Conservation (phyloP, 2,113 vertebrate genomes). For the Muscicapa adusta region DNA sequence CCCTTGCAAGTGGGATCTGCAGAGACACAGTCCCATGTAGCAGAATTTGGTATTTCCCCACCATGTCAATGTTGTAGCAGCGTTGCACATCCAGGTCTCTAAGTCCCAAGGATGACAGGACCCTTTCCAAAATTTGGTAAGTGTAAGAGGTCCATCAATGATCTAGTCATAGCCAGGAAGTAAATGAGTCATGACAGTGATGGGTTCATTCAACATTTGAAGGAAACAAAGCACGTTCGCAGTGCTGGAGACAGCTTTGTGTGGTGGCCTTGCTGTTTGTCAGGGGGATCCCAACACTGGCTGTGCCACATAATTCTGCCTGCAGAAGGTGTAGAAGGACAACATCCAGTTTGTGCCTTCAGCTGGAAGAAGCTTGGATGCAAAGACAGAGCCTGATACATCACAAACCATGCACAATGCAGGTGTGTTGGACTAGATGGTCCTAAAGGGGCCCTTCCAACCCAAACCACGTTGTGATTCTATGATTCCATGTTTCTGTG, state of each 20-base stretch:
- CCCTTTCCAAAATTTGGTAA: not conserved
- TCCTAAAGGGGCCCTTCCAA: not conserved
- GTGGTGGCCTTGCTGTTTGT: not conserved
- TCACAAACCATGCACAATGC: rapidly evolving
- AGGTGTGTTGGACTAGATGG: no score
- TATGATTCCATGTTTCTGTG: not conserved
- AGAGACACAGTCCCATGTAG: rapidly evolving
- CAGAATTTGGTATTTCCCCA: not conserved
- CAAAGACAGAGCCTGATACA: not conserved
- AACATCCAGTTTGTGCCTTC: not conserved
- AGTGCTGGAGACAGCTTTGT: rapidly evolving
- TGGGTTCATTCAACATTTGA: not conserved
- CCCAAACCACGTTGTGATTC: not conserved
- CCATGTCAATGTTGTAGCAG: not conserved
- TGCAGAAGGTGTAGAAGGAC: not conserved
- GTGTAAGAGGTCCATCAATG: rapidly evolving
- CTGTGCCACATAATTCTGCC: not conserved
- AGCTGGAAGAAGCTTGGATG: not conserved
- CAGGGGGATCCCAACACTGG: not conserved
- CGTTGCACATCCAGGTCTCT: not conserved
- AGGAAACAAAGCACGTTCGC: not conserved
- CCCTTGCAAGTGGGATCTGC: not conserved
- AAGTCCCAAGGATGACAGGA: not conserved
- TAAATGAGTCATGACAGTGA: not conserved
- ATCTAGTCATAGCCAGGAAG: not conserved